Evolutionary conservation across 2,113 vertebrate species (phyloP).

Genomic region (Tetrao urogallus): DNA sequence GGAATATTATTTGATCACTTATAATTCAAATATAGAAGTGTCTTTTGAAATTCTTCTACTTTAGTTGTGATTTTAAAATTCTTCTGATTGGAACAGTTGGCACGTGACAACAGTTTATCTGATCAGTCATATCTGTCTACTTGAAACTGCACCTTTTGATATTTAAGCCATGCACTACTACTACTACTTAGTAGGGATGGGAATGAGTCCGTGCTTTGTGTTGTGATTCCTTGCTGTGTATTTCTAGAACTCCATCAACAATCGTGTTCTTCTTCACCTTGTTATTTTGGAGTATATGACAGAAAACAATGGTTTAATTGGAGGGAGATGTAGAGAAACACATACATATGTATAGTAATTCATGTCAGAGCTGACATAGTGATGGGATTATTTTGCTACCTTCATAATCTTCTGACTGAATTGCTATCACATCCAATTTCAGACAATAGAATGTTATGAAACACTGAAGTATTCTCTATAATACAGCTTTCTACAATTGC

Average conservation of each 20-base stretch:
- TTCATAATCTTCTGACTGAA: not conserved
- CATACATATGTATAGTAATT: rapidly evolving
- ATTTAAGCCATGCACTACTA: not conserved
- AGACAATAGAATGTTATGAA: not conserved
- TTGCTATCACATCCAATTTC: not conserved
- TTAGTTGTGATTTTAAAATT: not conserved
- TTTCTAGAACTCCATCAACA: not conserved
- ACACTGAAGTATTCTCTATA: not conserved
- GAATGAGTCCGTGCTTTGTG: not conserved
- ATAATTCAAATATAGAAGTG: not conserved
- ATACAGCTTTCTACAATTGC: not conserved
- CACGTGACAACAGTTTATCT: not conserved
- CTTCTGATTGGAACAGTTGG: not conserved
- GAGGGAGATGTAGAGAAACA: not conserved
- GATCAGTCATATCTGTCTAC: not conserved
- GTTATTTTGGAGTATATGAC: not conserved
- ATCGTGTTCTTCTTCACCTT: not conserved
- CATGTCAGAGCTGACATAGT: not conserved
- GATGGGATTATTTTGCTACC: not conserved
- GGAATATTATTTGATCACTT: not conserved
- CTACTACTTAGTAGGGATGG: not conserved
- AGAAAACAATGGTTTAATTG: not conserved
- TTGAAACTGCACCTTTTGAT: not conserved
- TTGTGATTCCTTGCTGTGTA: not conserved
- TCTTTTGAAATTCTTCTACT: not conserved